Percentiles rank a stretch among this genome's conserved stretches.
phyloP scores from a whole-genome alignment of 2,888 invertebrate genomes.

The Cephus runcator region DNA sequence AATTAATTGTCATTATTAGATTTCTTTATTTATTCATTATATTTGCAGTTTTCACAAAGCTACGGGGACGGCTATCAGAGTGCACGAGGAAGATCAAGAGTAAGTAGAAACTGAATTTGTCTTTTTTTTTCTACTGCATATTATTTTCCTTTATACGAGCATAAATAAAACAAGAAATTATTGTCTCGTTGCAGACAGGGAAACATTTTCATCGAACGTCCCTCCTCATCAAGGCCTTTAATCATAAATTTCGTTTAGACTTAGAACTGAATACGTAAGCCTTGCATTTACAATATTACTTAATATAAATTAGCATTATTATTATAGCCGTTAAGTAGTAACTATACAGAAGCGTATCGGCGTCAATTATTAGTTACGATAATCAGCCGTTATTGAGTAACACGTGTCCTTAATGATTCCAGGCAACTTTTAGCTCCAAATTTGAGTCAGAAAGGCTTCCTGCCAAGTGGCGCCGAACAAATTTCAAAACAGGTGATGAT shows the following conservation, averaged over 20 bases:
- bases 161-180: slow-evolving; percentile 7
- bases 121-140: slow-evolving; percentile 23
- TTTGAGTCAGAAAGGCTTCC: slow-evolving; percentile 89
- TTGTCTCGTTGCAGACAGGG: slow-evolving; percentile 80
- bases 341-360: background rate
- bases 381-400: background rate
- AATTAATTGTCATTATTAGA: background rate
- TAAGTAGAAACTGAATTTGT: slow-evolving; percentile 60
- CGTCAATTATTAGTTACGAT: background rate
- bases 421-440: slow-evolving; percentile 95
- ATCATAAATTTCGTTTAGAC: slow-evolving; percentile 95
- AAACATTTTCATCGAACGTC: slow-evolving; percentile 95
- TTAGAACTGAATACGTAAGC: slow-evolving; percentile 96
- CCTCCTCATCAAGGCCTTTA: slow-evolving; percentile 96
- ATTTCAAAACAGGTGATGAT: slow-evolving; percentile 76
- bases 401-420: slow-evolving; percentile 65
- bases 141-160: slow-evolving; percentile 21
- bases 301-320: background rate
- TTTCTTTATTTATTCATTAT: background rate
- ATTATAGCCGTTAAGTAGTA: background rate
- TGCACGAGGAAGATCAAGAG: slow-evolving; percentile 69
- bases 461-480: slow-evolving; percentile 86
- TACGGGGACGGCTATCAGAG: slow-evolving; percentile 67
- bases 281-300: background rate
- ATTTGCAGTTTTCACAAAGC: slow-evolving; percentile 55